Base-by-base conservation (phyloP, 2,113 vertebrate genomes). In the Oncorhynchus clarkii region DNA sequence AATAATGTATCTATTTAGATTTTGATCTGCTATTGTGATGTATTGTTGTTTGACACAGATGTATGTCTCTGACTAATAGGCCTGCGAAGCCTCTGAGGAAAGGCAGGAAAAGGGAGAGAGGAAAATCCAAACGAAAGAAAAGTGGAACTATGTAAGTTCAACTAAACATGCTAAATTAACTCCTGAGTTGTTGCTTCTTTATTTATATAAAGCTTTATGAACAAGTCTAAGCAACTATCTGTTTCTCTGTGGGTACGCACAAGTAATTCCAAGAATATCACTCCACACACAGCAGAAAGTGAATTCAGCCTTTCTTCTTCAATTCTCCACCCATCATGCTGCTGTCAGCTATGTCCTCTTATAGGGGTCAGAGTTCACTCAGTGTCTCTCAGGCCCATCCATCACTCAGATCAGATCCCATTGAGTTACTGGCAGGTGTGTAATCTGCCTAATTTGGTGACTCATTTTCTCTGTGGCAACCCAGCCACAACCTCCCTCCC, bases 381-480 rank as follows among this genome's bases (percentile, higher is more conserved):
- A 80, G 79, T 82, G 76, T 86, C 77, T 85, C 85, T 88, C 85
- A 60, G 75, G 76, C 81, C 88, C 82, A 94, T 93, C 90, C 90
- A 92, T 93, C 91, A 93, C 85, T 84, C 81, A 76, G 86, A 84
- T 81, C 70, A 80, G 84, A 54, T 87, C 87, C 89, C 84, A 92
- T 91, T 88, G 87, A 91, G 74, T 70, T 45, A 80, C 73, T 92
- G 90, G 90, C 93, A 93, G 80, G 92, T 91, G 92, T 91, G 88
- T 93, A 94, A 94, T 93, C 85, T 39, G 7, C 39, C 39, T 39
- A 9, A 39, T 39, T 93, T 92, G 92, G 89, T 83, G 39, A 39
- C 39, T 39, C 8, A 39, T 39, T 39, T 9, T 39, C 39, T 39
- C 34, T 82, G 78, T 79, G 82, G 82, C 90, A 90, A 90, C 85